phyloP scores from a whole-genome alignment of 1,140 invertebrate species.

The Listronotus bonariensis region DNA sequence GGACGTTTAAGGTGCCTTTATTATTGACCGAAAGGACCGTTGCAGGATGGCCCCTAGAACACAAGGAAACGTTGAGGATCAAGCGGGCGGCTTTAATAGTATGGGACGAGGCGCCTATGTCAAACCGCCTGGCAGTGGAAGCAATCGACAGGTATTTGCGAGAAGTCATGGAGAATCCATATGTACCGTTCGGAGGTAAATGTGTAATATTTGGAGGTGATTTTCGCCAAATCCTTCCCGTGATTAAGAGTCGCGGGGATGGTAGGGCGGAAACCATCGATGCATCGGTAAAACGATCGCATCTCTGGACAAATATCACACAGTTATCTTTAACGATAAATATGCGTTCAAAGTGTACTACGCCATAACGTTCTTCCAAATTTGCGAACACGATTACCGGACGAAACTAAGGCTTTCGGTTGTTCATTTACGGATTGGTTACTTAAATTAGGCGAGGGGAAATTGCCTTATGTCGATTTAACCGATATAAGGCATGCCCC shows the following conservation, averaged over 20 bases:
- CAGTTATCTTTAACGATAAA: background rate
- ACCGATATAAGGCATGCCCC: no score
- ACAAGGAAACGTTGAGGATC: background rate
- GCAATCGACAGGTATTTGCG: conserved; percentile 38
- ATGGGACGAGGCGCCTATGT: conserved; percentile 51
- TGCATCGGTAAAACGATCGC: conserved; percentile 4
- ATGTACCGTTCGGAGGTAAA: conserved; percentile 47
- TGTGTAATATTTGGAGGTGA: conserved; percentile 43
- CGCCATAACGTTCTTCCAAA: no score
- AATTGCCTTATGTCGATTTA: no score
- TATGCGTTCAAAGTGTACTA: no score
- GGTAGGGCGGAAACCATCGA: no score
- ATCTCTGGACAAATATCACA: background rate
- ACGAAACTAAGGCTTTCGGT: no score
- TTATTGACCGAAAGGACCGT: background rate
- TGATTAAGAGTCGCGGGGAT: conserved; percentile 14
- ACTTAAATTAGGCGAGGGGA: no score
- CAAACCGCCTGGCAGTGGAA: conserved; percentile 38
- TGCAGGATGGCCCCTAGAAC: background rate
- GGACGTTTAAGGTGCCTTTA: conserved; percentile 42
- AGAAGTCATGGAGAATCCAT: conserved; percentile 30
- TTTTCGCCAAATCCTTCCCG: conserved; percentile 43
- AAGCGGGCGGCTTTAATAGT: conserved; percentile 37
- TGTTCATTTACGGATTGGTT: no score
- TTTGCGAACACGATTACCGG: no score